Evolutionary conservation across 1,140 invertebrate genomes (phyloP).

Genomic region (Maconellicoccus hirsutus): DNA sequence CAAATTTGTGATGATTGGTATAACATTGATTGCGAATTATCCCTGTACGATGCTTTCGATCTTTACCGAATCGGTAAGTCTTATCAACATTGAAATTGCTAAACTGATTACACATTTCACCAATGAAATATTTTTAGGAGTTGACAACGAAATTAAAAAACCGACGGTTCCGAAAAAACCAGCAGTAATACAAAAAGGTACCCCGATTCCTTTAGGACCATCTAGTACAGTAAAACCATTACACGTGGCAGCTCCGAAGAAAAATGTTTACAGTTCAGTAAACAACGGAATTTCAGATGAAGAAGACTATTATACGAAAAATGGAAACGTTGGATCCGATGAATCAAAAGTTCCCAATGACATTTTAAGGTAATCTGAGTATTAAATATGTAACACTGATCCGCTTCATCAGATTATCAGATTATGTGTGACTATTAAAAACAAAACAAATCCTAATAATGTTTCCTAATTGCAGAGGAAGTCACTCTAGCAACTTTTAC

Average conservation of each 20-base stretch:
- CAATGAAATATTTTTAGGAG: not conserved
- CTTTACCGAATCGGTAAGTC: slow-evolving; percentile 54
- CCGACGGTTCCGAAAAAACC: not conserved
- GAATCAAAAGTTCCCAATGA: not conserved
- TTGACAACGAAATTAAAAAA: not conserved
- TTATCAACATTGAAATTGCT: not conserved
- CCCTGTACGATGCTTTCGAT: slow-evolving; percentile 72
- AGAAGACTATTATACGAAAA: slow-evolving; percentile 58
- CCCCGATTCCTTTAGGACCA: slow-evolving; percentile 32
- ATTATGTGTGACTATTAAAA: too few species aligned
- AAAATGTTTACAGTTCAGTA: slow-evolving; percentile 23
- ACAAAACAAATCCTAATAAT: too few species aligned
- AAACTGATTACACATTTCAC: not conserved
- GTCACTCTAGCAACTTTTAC: slow-evolving; percentile 56
- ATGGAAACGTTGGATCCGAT: slow-evolving; percentile 31
- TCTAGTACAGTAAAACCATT: slow-evolving; percentile 25
- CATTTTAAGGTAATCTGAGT: slow-evolving; percentile 27
- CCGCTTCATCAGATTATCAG: too few species aligned
- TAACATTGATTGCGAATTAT: slow-evolving; percentile 70
- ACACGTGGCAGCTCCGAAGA: slow-evolving; percentile 23
- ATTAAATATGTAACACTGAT: too few species aligned
- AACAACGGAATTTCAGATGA: slow-evolving; percentile 37
- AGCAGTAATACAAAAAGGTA: slow-evolving; percentile 26
- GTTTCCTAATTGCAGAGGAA: slow-evolving; percentile 37
- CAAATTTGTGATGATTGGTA: slow-evolving; percentile 85